Base-by-base conservation (phyloP, 2,888 invertebrate genomes). In the Cyclophora albipunctata region DNA sequence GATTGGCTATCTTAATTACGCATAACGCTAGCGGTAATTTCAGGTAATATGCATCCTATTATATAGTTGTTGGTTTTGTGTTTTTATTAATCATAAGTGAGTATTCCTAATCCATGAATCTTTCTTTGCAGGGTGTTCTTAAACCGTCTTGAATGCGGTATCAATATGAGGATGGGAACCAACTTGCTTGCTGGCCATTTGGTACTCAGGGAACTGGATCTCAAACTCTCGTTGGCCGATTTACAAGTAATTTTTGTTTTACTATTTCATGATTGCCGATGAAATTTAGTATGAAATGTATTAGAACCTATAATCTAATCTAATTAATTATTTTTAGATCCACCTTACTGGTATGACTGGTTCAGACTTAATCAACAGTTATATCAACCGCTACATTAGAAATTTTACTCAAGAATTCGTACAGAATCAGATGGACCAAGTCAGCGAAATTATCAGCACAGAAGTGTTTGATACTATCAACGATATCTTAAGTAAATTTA, bases 321-420 rank as follows among this genome's bases (percentile, higher is more conserved):
- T 20, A 20, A 20, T 20, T 20, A 37, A 37, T 20, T 35, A 56
- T n/a, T 59, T 66, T 7, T 65, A 81, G 80, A 64, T 81, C 6
- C 63, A 70, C 50, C 56, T 81, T 35, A 58, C 66, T 34, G 80
- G 81, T 5, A 68, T 81, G 75, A 70, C 75, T 5, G 81, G 80
- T 5, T 80, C 80, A 6, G 55, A 47, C 5, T 4, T 76, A 3
- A 53, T 81, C 45, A 81, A 81, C 62, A 53, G 59, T 7, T 53
- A 75, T 33, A 78, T 81, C 58, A 81, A 68, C 59, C 55, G 60
- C 5, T 50, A 60, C 5, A 64, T 81, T 6, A 76, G 80, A 51
- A 67, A 56, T 45, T 40, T 75, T 4, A 67, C 75, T 0, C 78
- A 78, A 43, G 73, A 74, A 2, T n/a, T 75, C 3, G 64, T 81